Percentiles rank a stretch among this genome's conserved stretches.
Evolutionary conservation across 2,888 invertebrate genomes (phyloP).

Genomic region (Zaprionus bogoriensis): DNA sequence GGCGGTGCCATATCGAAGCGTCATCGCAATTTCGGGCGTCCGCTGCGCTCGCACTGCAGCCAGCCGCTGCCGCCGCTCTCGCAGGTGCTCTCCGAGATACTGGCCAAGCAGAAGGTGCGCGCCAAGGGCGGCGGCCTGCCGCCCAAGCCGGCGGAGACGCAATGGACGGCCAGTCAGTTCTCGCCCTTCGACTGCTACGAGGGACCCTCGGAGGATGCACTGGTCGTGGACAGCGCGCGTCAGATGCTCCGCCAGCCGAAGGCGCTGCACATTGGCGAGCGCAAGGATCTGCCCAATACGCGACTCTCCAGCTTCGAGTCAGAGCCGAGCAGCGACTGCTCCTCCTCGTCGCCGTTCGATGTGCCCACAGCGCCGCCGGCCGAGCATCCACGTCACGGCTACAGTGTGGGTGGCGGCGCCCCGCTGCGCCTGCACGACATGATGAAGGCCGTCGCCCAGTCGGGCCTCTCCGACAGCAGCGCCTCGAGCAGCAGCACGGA

Average conservation of each 20-base stretch:
- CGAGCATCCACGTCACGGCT: background rate
- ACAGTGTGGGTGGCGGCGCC: background rate
- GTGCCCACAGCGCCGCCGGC: conserved; percentile 21
- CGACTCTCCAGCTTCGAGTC: conserved; percentile 22
- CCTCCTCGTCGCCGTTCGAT: conserved; percentile 9
- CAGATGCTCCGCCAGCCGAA: conserved; percentile 31
- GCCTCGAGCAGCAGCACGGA: conserved; percentile 40
- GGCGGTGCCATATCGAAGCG: conserved; percentile 61
- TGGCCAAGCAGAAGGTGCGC: conserved; percentile 16
- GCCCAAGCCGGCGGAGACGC: background rate
- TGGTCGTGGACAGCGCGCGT: conserved; percentile 40
- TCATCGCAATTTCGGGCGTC: background rate
- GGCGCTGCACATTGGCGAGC: conserved; percentile 27
- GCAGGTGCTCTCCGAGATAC: conserved; percentile 26
- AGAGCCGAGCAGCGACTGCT: conserved; percentile 33
- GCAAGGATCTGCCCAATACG: conserved; percentile 27
- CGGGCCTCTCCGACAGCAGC: conserved; percentile 35
- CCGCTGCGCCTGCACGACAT: conserved; percentile 24
- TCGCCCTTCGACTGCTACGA: conserved; percentile 55
- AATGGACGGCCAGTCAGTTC: conserved; percentile 40
- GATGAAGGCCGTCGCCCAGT: conserved; percentile 37
- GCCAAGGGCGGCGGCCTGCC: conserved; percentile 47
- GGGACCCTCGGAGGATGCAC: conserved; percentile 63
- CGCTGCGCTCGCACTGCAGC: conserved; percentile 32
- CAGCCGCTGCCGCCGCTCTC: conserved; percentile 45